These are phyloP conservation scores for Antedon mediterranea DNA, from an alignment of 53 echinoderm and acorn worm genomes.

Conservation along the genomic window DNA sequence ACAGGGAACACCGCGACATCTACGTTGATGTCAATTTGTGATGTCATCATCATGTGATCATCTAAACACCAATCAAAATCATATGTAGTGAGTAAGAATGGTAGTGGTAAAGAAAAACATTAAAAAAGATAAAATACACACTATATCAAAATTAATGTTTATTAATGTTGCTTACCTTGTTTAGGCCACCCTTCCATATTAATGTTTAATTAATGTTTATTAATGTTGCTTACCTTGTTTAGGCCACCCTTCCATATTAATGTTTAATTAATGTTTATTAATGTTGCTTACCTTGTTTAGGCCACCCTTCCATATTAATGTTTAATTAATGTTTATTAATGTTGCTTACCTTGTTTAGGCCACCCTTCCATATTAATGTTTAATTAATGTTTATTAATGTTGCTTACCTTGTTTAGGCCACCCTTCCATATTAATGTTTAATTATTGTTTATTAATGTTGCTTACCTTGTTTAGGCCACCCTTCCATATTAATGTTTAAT, in stretches of 20 bases:
- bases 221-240: conserved; percentile 13
- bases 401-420: conserved; percentile 20
- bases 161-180: conserved; percentile 1
- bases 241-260: conserved; percentile 34
- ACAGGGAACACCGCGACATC: conserved; percentile 69
- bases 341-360: conserved; percentile 18
- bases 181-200: conserved; percentile 37
- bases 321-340: too few relatives aligned
- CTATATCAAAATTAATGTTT: too few relatives aligned
- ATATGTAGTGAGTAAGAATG: too few relatives aligned
- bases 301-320: conserved; percentile 36
- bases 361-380: conserved; percentile 34
- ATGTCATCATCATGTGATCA: conserved; percentile 14
- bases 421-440: conserved; percentile 34
- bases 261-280: too few relatives aligned
- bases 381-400: too few relatives aligned
- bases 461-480: conserved; percentile 23
- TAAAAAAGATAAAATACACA: too few relatives aligned
- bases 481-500: too few relatives aligned
- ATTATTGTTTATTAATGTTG: too few relatives aligned
- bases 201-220: too few relatives aligned
- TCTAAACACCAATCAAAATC: too few relatives aligned
- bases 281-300: conserved; percentile 14
- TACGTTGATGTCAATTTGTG: conserved; percentile 44
- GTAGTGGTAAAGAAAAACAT: too few relatives aligned